Conservation (phyloP, 2,113 vertebrate genomes). For the Poicephalus meyeri region DNA sequence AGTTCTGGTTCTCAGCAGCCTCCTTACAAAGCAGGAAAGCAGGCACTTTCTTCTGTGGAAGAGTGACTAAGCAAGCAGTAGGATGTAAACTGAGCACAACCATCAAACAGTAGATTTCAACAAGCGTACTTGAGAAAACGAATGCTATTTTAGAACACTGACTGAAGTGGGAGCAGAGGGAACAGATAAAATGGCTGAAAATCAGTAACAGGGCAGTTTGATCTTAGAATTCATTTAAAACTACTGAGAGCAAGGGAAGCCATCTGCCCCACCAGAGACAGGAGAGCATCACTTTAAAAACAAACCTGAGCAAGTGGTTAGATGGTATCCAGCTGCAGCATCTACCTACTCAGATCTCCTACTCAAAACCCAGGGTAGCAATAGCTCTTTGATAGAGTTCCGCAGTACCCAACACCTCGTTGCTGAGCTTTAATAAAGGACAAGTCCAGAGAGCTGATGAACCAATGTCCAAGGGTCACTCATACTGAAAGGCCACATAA, state of each 20-base stretch:
- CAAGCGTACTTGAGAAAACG: neutral
- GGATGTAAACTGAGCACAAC: neutral
- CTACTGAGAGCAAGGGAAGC: neutral
- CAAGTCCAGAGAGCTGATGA: neutral
- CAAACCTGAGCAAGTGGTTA: neutral
- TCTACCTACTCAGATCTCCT: neutral
- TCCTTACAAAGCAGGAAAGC: neutral
- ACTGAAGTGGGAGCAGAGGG: neutral
- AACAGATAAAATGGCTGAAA: neutral
- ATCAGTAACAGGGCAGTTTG: neutral
- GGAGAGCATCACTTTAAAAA: neutral
- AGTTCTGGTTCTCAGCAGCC: neutral
- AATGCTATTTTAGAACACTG: neutral
- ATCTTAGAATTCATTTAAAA: neutral
- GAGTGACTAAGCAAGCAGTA: constrained; percentile 26
- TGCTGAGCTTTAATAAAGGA: neutral
- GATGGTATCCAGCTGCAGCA: neutral
- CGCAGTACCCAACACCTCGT: rapidly evolving
- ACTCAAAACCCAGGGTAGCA: neutral
- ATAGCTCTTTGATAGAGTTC: neutral
- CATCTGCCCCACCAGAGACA: neutral
- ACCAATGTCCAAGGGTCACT: neutral
- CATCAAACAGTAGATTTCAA: neutral
- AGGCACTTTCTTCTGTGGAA: neutral
- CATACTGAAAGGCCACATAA: neutral